These are phyloP conservation scores for Xestia c-nigrum DNA, from an alignment of 2,888 invertebrate species.

Conservation along the genomic window DNA sequence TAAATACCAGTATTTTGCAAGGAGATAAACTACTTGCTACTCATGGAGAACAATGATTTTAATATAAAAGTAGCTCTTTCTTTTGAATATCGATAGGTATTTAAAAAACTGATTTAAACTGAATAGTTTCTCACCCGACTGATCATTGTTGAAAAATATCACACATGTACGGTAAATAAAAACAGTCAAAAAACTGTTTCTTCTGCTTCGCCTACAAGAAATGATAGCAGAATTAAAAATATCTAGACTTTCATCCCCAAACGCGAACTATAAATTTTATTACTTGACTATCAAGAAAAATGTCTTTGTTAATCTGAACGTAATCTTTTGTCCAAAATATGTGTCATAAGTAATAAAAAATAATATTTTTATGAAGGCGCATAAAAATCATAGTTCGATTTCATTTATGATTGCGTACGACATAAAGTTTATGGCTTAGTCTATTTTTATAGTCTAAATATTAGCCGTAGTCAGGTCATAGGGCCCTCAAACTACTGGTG, in stretches of 20 bases:
- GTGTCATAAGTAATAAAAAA: constrained; percentile 50
- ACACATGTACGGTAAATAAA: background rate
- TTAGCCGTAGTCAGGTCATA: constrained; percentile 27
- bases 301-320: constrained; percentile 17
- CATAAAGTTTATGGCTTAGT: constrained; percentile 66
- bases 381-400: constrained; percentile 64
- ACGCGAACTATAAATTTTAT: constrained; percentile 45
- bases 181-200: constrained; percentile 11
- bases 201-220: constrained; percentile 13
- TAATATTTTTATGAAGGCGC: constrained; percentile 48
- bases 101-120: background rate
- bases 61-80: background rate
- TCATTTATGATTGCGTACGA: constrained; percentile 61
- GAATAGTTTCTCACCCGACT: background rate
- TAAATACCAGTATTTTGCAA: background rate
- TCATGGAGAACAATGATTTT: background rate
- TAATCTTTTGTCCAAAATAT: constrained; percentile 46
- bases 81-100: background rate
- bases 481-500: constrained; percentile 25
- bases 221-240: constrained; percentile 26
- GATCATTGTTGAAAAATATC: background rate
- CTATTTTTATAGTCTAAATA: constrained; percentile 52
- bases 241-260: constrained; percentile 9
- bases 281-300: constrained; percentile 43
- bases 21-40: background rate